Conservation (phyloP, 2,888 invertebrate species). For the Muscina levida region DNA sequence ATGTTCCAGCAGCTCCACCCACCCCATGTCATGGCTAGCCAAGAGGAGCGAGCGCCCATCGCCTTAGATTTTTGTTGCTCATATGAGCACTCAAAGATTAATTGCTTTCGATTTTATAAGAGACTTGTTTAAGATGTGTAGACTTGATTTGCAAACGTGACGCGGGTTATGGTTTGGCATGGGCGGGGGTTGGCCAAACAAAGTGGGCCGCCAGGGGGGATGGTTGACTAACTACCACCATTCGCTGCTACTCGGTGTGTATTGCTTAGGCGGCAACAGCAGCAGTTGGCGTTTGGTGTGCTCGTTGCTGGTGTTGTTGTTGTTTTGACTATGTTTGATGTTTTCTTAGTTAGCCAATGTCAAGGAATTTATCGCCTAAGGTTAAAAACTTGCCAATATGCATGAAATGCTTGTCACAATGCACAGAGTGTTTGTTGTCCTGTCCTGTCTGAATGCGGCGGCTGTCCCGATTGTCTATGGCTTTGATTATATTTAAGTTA, state of each 20-base stretch:
- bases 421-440: not conserved
- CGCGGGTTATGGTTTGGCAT: no score
- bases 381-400: constrained; percentile 45
- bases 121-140: constrained; percentile 47
- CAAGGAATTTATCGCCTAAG: constrained; percentile 65
- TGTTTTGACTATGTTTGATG: constrained; percentile 48
- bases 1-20: constrained; percentile 43
- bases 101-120: constrained; percentile 62
- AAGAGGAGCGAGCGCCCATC: not conserved
- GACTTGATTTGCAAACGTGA: not conserved
- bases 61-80: constrained; percentile 22
- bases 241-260: no score
- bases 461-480: constrained; percentile 1
- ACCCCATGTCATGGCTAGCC: constrained; percentile 22
- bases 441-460: not conserved
- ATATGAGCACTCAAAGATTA: constrained; percentile 54
- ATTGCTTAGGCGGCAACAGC: not conserved
- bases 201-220: no score
- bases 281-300: not conserved
- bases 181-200: no score
- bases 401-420: constrained; percentile 26
- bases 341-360: constrained; percentile 57
- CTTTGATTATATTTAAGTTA: constrained; percentile 23
- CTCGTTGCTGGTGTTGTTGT: constrained; percentile 44
- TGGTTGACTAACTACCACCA: no score